Evolutionary conservation across 64 coral and sea anemone species (phyloP).

Genomic region (Porites lutea): DNA sequence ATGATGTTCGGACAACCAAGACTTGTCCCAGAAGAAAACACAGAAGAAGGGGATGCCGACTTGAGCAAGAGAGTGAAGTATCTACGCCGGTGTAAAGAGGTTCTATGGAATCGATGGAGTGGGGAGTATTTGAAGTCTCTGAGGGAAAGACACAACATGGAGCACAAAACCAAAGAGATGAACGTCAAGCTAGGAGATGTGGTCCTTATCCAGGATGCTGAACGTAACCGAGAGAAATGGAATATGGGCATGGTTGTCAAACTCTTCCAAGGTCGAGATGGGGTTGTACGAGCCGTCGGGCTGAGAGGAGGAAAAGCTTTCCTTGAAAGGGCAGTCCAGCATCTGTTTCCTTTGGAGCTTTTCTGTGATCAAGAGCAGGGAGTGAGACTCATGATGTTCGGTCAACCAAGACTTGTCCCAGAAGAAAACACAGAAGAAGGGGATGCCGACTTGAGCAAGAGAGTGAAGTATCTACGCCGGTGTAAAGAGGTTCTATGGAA

Average conservation of each 20-base stretch:
- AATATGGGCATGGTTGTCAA: too few species aligned
- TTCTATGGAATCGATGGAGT: constrained; percentile 18
- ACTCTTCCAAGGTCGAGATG: too few species aligned
- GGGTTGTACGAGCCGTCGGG: background rate
- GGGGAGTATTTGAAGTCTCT: constrained; percentile 16
- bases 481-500: background rate
- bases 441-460: background rate
- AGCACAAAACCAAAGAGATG: background rate
- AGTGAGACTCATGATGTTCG: too few species aligned
- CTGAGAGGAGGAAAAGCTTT: background rate
- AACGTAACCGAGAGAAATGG: too few species aligned
- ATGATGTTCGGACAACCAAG: constrained; percentile 8
- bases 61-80: constrained; percentile 29
- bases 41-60: background rate
- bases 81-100: background rate
- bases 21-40: background rate
- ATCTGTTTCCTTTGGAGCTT: background rate
- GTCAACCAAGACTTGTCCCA: too few species aligned
- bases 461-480: constrained; percentile 19
- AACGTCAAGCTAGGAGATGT: too few species aligned
- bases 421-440: too few species aligned
- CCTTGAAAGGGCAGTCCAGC: background rate
- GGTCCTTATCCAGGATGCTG: too few species aligned
- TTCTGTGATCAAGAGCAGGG: background rate
- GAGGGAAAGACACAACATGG: constrained; percentile 13